phyloP scores from a whole-genome alignment of 2,113 vertebrate genomes.

The Thalassarche chlororhynchos region DNA sequence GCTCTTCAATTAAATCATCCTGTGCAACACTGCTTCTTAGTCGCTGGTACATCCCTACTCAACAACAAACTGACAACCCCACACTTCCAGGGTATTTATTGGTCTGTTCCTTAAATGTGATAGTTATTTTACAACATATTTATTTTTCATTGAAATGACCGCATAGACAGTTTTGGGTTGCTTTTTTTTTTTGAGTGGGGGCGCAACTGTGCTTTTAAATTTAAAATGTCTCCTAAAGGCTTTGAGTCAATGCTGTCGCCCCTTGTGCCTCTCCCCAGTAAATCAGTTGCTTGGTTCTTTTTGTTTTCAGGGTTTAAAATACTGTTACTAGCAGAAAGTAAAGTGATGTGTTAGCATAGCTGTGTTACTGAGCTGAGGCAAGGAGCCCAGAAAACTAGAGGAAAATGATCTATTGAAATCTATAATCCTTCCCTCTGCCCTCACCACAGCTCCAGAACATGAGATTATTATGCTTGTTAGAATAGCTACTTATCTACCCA shows the following conservation, averaged over 20 bases:
- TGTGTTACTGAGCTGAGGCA: conserved; percentile 32
- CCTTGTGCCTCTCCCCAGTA: not conserved
- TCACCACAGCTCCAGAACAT: not conserved
- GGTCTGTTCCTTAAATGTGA: not conserved
- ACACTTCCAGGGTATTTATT: not conserved
- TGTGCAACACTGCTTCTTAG: not conserved
- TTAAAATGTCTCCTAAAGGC: not conserved
- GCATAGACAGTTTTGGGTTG: not conserved
- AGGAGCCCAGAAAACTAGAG: conserved; percentile 42
- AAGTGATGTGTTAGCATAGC: conserved; percentile 4
- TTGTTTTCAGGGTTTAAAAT: not conserved
- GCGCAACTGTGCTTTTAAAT: not conserved
- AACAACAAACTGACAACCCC: not conserved
- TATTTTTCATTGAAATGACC: not conserved
- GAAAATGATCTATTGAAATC: not conserved
- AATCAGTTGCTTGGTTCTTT: not conserved
- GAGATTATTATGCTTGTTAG: not conserved
- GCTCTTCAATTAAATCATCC: conserved; percentile 18
- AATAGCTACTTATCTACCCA: not conserved
- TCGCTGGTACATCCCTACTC: not conserved
- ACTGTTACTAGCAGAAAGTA: not conserved
- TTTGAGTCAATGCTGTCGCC: not conserved
- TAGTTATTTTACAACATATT: not conserved
- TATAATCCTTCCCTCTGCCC: not conserved
- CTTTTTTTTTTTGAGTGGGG: not conserved